Base-by-base conservation (phyloP, 1,140 invertebrate species). In the Saccostrea echinata region DNA sequence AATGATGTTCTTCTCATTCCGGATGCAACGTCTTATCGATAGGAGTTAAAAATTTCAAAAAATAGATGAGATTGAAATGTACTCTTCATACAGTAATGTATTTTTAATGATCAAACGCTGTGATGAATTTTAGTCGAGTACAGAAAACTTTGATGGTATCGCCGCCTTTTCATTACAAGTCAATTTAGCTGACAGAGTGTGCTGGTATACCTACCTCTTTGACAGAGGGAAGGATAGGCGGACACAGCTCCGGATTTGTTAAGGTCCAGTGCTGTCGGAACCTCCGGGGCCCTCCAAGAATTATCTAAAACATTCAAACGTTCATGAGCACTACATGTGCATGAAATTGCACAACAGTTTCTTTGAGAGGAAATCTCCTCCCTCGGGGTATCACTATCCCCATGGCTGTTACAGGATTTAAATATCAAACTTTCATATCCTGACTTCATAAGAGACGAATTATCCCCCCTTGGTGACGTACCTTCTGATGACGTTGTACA, bases 281-380 rank as follows among this genome's bases (percentile, higher is more conserved):
- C 90, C 13, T 92, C 93, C 1, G 91, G 81, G 16, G 87, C 89
- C 33, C 93, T 91, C 93, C 93, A 94, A 6, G 91, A 88, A 88
- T 91, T 92, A 86, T 94, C 93, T 89, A 93, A 88, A 85, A 92
- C 92, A 84, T 92, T 92, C 33, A 93, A 87, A 84, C 93, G 86
- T 86, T 93, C 92, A 61, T 93, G 91, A 84, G 88, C 92, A 85
- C 91, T 93, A 86, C 93, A 94, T 27, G 91, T 89, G 80, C 93
- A 94, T 0, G 93, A 93, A 35, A 94, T 91, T 71, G 93, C 93
- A 90, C 93, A 94, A 87, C 92, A 94, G 33, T 91, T 93, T 33
- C 92, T 90, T 87, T 92, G 91, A 57, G 89, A 88, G 80, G 43
- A 27, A 33, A 3, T 12, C 64, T 93, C 93, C 53, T 94, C 93